Evolutionary conservation across 2,888 invertebrate species (phyloP).

Genomic region (Epirrita christyi): DNA sequence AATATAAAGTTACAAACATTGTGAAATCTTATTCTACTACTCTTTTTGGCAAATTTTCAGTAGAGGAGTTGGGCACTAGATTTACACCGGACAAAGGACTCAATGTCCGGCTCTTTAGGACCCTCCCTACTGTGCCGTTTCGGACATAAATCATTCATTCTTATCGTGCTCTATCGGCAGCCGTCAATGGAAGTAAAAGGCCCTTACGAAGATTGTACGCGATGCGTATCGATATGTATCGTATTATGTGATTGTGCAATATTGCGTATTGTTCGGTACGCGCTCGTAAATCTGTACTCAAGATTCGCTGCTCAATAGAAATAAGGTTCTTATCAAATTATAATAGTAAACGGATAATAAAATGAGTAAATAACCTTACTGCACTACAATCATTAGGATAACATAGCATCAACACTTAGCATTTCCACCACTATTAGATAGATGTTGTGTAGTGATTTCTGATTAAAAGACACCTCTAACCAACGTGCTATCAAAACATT

Average conservation of each 20-base stretch:
- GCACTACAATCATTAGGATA: too few relatives aligned
- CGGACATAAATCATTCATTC: conserved; percentile 25
- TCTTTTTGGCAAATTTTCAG: too few relatives aligned
- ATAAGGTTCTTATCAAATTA: not conserved
- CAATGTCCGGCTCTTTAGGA: not conserved
- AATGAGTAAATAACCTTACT: too few relatives aligned
- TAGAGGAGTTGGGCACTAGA: not conserved
- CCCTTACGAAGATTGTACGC: conserved; percentile 12
- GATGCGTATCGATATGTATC: conserved; percentile 12
- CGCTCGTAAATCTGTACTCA: conserved; percentile 4
- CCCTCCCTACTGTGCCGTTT: not conserved
- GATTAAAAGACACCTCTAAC: too few relatives aligned
- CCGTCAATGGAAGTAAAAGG: conserved; percentile 18
- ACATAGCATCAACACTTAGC: too few relatives aligned
- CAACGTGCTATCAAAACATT: too few relatives aligned
- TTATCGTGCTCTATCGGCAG: conserved; percentile 11
- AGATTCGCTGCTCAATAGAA: conserved; percentile 1
- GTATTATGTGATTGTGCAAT: conserved; percentile 12
- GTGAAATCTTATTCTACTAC: too few relatives aligned
- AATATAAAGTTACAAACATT: too few relatives aligned
- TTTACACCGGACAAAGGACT: not conserved
- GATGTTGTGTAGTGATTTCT: too few relatives aligned
- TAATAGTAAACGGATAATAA: not conserved
- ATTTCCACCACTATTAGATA: too few relatives aligned
- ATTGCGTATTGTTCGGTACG: conserved; percentile 5